These are phyloP conservation scores for Dufourea novaeangliae DNA, from an alignment of 1,140 invertebrate genomes.

Conservation along the genomic window DNA sequence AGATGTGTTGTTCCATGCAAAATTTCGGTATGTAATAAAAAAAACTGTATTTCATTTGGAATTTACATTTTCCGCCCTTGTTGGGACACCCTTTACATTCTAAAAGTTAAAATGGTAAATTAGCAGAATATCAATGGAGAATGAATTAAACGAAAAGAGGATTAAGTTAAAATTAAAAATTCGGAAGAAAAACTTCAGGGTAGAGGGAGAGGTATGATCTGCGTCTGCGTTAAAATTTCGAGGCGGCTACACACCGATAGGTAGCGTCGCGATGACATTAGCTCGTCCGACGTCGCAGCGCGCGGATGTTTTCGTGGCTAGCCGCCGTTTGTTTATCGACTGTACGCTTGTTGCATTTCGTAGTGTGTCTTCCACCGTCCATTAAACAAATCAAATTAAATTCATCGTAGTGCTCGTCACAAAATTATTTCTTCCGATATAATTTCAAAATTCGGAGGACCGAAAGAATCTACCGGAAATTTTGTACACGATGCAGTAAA, in stretches of 20 bases:
- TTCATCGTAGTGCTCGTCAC: neutral
- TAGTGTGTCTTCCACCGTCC: neutral
- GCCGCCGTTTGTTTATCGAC: neutral
- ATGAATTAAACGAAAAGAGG: neutral
- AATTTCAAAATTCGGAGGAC: neutral
- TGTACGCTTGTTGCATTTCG: constrained; percentile 11
- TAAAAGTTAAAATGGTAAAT: too few relatives aligned
- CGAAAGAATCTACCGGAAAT: neutral
- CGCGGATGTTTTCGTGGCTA: neutral
- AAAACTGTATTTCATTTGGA: too few relatives aligned
- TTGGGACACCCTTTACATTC: too few relatives aligned
- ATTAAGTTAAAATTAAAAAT: neutral
- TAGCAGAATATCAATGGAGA: too few relatives aligned
- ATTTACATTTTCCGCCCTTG: too few relatives aligned
- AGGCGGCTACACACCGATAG: constrained; percentile 16
- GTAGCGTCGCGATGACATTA: constrained; percentile 18
- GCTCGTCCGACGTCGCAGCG: constrained; percentile 24
- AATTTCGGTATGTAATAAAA: too few relatives aligned
- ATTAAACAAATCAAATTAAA: neutral
- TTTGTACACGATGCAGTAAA: neutral
- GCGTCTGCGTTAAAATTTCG: constrained; percentile 48
- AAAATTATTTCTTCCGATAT: neutral
- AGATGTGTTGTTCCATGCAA: too few relatives aligned
- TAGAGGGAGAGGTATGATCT: constrained; percentile 1
- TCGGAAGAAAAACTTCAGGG: neutral